Percentiles rank a stretch among this genome's conserved stretches.
These are phyloP conservation scores for Boloria euphrosyne DNA, from an alignment of 2,888 invertebrate species.

Conservation along the genomic window DNA sequence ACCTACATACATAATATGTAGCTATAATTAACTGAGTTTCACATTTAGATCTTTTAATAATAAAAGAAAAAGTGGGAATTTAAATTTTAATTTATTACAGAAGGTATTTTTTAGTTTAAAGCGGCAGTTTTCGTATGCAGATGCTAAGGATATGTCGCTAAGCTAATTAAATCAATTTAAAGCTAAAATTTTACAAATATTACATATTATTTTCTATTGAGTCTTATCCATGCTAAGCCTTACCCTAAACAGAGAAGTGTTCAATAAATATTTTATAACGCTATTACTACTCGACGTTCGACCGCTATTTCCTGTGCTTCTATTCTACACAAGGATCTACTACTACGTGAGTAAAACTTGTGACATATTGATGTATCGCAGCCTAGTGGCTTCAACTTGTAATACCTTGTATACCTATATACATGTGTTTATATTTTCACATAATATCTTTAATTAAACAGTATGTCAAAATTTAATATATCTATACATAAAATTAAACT, in stretches of 20 bases:
- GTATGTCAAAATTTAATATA: too few relatives aligned
- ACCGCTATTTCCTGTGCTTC: constrained; percentile 24
- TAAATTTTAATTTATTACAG: too few relatives aligned
- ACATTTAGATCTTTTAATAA: too few relatives aligned
- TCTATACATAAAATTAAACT: too few relatives aligned
- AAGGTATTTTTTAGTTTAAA: too few relatives aligned
- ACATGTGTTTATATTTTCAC: too few relatives aligned
- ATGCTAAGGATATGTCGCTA: neutral
- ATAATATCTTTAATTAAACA: too few relatives aligned
- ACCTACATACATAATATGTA: too few relatives aligned
- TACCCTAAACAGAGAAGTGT: constrained; percentile 1
- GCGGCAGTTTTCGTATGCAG: too few relatives aligned
- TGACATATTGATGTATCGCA: neutral
- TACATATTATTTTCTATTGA: neutral
- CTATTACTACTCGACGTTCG: constrained; percentile 40
- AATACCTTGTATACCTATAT: neutral
- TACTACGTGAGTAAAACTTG: constrained; percentile 9
- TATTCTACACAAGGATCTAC: constrained; percentile 20
- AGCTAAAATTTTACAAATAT: too few relatives aligned
- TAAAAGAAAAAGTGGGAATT: neutral
- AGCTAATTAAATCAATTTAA: neutral
- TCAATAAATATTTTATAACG: constrained; percentile 55
- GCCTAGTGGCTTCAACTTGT: neutral
- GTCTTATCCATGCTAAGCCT: constrained; percentile 3
- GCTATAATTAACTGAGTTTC: too few relatives aligned